These are phyloP conservation scores for Malthinus flaveolus DNA, from an alignment of 2,888 invertebrate genomes.

Conservation along the genomic window DNA sequence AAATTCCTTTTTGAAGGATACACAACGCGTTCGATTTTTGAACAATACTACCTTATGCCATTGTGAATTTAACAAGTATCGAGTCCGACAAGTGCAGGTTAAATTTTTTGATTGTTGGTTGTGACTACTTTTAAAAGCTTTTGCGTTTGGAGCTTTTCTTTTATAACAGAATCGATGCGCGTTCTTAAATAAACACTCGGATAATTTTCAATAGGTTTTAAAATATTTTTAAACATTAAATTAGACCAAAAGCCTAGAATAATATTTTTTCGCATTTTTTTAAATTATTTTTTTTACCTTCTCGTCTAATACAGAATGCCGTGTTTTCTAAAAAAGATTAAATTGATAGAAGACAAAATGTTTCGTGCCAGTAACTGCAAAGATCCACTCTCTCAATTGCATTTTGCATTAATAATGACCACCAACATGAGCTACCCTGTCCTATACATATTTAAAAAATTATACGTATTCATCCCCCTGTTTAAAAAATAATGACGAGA, in stretches of 20 bases:
- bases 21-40: constrained; percentile 27
- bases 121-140: constrained; percentile 15
- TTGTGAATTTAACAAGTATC: constrained; percentile 34
- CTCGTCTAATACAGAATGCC: no score
- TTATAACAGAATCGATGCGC: constrained; percentile 9
- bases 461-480: no score
- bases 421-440: no score
- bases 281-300: neutral
- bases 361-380: no score
- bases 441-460: no score
- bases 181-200: constrained; percentile 26
- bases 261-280: constrained; percentile 6
- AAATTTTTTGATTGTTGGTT: constrained; percentile 32
- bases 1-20: constrained; percentile 37
- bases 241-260: constrained; percentile 8
- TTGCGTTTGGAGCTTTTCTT: constrained; percentile 12
- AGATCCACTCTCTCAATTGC: no score
- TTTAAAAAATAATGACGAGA: no score
- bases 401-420: no score
- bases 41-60: constrained; percentile 35
- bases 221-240: neutral
- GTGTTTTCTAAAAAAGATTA: neutral
- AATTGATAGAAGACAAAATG: no score
- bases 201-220: constrained; percentile 13
- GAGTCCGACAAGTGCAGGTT: constrained; percentile 35